Evolutionary conservation across 2,797 vertebrate species (phyloP).

Genomic region (Cirrhinus molitorella): DNA sequence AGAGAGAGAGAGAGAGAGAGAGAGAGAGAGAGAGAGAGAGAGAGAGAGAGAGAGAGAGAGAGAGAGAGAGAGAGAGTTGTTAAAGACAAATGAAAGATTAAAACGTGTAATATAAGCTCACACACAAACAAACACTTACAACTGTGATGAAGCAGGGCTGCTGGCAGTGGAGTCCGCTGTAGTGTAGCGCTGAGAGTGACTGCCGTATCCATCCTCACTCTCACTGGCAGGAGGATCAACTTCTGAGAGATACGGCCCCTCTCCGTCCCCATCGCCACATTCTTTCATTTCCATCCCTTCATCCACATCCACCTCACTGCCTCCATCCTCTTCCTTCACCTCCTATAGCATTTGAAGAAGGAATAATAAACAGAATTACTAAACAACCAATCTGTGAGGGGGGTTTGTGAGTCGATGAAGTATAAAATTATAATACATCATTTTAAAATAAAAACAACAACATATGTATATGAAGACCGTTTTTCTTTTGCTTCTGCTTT

Average conservation of each 20-base stretch:
- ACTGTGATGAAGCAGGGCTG: slow-evolving; percentile 98
- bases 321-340: slow-evolving; percentile 94
- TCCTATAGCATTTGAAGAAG: slow-evolving; percentile 72
- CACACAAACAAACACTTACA: slow-evolving; percentile 80
- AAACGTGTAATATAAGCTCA: slow-evolving; percentile 66
- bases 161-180: slow-evolving; percentile 95
- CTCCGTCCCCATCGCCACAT: slow-evolving; percentile 85
- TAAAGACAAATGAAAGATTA: neutral
- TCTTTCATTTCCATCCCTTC: slow-evolving; percentile 94
- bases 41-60: slow-evolving; percentile 55
- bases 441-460: neutral
- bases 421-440: neutral
- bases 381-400: neutral
- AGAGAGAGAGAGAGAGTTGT: neutral
- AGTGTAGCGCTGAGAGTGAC: slow-evolving; percentile 92
- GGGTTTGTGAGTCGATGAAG: neutral
- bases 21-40: slow-evolving; percentile 54
- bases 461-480: neutral
- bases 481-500: neutral
- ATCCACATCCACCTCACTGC: slow-evolving; percentile 85
- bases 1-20: slow-evolving; percentile 43
- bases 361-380: slow-evolving; percentile 28
- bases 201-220: slow-evolving; percentile 96
- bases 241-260: slow-evolving; percentile 92
- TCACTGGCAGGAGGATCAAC: slow-evolving; percentile 95